Evolutionary conservation across 2,797 vertebrate genomes (phyloP), one percentile per base, ranked within the genome.

Genomic region (Steatocranus sp.): DNA sequence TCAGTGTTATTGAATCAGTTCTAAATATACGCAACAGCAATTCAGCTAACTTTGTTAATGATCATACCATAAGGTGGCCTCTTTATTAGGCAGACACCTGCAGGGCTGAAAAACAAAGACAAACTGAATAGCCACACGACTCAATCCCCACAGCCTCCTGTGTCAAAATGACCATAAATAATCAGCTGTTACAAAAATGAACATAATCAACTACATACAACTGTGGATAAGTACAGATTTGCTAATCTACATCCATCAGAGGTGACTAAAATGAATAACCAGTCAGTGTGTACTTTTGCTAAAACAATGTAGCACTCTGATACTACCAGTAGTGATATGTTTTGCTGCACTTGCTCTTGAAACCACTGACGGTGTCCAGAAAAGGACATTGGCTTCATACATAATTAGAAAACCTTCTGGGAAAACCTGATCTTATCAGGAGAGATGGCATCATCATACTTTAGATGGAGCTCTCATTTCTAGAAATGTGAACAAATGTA

Each of bases 101-200:
- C 56, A 61, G 56, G 30, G 56, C 18, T 61, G 32, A 36, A 61
- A 61, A 61, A 20, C 56, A 36, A 20, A 61, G 56, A 61, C 56
- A 34, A 61, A 30, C 17, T 0, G 1, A 34, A 61, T 0, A n/a
- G 32, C 0, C 32, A 61, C 56, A 61, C 6, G 18, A 36, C 56
- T 36, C 18, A 1, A 61, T 61, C 32, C 56, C 0, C 0, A 61
- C 30, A 61, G 56, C n/a, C 32, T 63, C 32, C 58, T 63, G 32
- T 38, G 58, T 63, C n/a, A 38, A 6, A 63, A 63, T 8, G 32
- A 38, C 18, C 3, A 63, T 20, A 36, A 12, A 63, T 8, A 63
- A 63, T n/a, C n/a, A 66, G 36, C 61, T 4, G 34, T 38, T 23
- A 41, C 12, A 66, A 66, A 66, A 0, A 41, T 23, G 5, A 41